These are phyloP conservation scores for Manacus vitellinus DNA, from an alignment of 2,113 vertebrate genomes.

Conservation along the genomic window DNA sequence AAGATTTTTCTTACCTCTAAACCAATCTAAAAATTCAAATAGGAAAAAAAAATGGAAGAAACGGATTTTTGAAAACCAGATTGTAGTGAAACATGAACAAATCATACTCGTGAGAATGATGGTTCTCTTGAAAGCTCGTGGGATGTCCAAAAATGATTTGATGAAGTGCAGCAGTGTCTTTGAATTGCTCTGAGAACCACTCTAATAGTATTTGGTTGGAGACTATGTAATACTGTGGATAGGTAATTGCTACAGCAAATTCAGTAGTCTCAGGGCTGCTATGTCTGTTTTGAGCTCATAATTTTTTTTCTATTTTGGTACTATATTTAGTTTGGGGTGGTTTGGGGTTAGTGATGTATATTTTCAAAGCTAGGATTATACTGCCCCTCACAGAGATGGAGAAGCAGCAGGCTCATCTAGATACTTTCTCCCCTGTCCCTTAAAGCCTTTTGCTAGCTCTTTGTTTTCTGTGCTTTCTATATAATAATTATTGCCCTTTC, in stretches of 20 bases:
- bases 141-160: slow-evolving; percentile 2
- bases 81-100: background rate
- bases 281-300: background rate
- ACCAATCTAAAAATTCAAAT: background rate
- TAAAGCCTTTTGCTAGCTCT: background rate
- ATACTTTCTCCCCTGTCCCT: accelerated
- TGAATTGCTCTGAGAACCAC: slow-evolving; percentile 1
- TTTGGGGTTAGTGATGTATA: background rate
- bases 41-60: background rate
- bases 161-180: slow-evolving; percentile 1
- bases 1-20: background rate
- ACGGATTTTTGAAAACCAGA: background rate
- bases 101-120: background rate
- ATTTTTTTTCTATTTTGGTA: background rate
- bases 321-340: background rate
- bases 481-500: background rate
- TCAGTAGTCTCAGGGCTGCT: background rate
- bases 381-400: background rate
- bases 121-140: background rate
- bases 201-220: slow-evolving; percentile 19
- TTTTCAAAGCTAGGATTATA: background rate
- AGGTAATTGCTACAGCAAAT: slow-evolving; percentile 24
- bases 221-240: background rate
- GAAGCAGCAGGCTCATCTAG: background rate
- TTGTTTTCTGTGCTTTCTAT: background rate